Conservation (phyloP, 2,888 invertebrate species). For the Agonopterix arenella region DNA sequence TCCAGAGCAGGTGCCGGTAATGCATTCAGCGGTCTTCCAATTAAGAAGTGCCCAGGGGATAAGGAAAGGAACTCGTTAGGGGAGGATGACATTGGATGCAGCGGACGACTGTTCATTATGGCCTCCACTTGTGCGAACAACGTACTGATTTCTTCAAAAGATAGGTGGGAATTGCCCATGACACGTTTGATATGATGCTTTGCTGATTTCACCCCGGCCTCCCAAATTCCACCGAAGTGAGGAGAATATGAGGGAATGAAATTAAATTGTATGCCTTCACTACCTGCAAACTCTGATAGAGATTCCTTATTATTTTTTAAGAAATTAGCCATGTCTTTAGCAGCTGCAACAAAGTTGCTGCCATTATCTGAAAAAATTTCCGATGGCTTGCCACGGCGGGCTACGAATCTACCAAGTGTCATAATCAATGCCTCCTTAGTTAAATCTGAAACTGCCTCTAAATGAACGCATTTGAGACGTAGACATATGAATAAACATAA, state of each 20-base stretch:
- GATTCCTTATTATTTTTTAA: constrained; percentile 3
- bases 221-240: too few relatives aligned
- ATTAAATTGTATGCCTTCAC: constrained; percentile 12
- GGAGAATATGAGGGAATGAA: too few relatives aligned
- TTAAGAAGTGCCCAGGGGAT: too few relatives aligned
- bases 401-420: constrained; percentile 9
- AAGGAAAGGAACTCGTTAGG: too few relatives aligned
- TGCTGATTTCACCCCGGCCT: too few relatives aligned
- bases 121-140: constrained; percentile 12
- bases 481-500: constrained; percentile 19
- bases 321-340: constrained; percentile 6
- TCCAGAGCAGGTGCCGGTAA: too few relatives aligned
- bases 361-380: constrained; percentile 13
- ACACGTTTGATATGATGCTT: constrained; percentile 8
- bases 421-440: constrained; percentile 10
- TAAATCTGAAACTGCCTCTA: constrained; percentile 15
- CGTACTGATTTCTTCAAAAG: constrained; percentile 11
- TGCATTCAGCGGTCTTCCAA: too few relatives aligned
- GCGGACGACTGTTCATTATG: constrained; percentile 13
- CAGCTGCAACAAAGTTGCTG: constrained; percentile 11
- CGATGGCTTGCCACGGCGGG: constrained; percentile 12
- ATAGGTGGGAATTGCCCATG: constrained; percentile 12
- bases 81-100: too few relatives aligned
- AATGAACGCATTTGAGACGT: constrained; percentile 12
- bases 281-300: constrained; percentile 8